Percentiles rank a stretch among this genome's conserved stretches.
phyloP scores from a whole-genome alignment of 2,888 invertebrate species.

The Hedychridium roseum region DNA sequence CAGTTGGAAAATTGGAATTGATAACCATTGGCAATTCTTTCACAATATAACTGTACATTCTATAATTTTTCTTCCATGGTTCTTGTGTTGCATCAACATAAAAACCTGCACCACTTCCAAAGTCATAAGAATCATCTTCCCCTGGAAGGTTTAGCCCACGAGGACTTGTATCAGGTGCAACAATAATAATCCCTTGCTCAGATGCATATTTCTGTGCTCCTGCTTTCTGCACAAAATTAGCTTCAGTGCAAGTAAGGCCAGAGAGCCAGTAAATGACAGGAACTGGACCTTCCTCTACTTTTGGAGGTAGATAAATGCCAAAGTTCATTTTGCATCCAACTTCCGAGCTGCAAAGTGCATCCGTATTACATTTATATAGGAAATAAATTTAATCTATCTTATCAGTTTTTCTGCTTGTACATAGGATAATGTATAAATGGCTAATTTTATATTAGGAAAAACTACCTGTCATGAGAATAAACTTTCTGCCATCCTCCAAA shows the following conservation, averaged over 20 bases:
- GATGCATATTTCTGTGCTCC: conserved; percentile 94
- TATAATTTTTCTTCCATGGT: conserved; percentile 93
- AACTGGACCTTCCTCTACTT: conserved; percentile 70
- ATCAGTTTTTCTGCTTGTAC: background rate
- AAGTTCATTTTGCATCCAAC: conserved; percentile 93
- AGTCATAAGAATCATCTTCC: conserved; percentile 92
- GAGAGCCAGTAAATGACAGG: conserved; percentile 93
- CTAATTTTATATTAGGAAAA: too few relatives aligned
- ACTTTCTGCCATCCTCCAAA: conserved; percentile 90
- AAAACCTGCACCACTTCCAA: conserved; percentile 95
- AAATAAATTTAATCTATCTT: conserved; percentile 3
- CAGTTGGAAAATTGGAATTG: conserved; percentile 75
- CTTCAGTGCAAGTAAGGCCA: conserved; percentile 92
- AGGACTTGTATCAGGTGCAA: conserved; percentile 97
- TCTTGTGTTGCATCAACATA: conserved; percentile 91
- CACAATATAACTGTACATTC: conserved; percentile 96
- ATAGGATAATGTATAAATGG: too few relatives aligned
- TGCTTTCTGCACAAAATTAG: conserved; percentile 94
- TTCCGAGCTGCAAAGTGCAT: conserved; percentile 66
- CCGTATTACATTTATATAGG: conserved; percentile 5
- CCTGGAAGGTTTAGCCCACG: conserved; percentile 88
- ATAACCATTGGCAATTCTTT: conserved; percentile 82
- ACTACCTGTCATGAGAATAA: conserved; percentile 79
- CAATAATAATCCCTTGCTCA: conserved; percentile 83
- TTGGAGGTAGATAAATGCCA: conserved; percentile 87